Evolutionary conservation across 2,113 vertebrate genomes (phyloP).

Genomic region (Chiloscyllium plagiosum): DNA sequence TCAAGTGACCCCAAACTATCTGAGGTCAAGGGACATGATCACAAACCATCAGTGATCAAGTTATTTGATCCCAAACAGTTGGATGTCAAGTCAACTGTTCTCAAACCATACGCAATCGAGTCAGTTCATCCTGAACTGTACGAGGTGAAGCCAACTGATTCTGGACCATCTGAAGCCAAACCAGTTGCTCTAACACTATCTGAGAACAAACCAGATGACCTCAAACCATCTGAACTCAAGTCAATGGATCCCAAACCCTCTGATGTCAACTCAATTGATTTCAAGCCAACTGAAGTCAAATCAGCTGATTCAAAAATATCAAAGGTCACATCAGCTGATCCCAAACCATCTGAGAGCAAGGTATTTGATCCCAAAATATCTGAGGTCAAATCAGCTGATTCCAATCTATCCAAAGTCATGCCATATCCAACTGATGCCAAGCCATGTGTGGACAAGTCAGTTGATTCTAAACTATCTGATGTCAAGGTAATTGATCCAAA

Average conservation of each 20-base stretch:
- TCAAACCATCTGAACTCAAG: background rate
- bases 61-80: background rate
- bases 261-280: background rate
- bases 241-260: background rate
- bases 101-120: too few relatives aligned
- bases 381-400: background rate
- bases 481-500: background rate
- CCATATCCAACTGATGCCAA: background rate
- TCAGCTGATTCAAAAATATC: background rate
- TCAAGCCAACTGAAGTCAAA: background rate
- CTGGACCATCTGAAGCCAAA: background rate
- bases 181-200: background rate
- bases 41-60: background rate
- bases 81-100: background rate
- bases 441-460: background rate
- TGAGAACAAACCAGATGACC: background rate
- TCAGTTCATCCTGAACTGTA: background rate
- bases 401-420: background rate
- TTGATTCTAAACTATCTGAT: background rate
- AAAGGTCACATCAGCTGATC: background rate
- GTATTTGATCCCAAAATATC: background rate
- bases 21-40: background rate
- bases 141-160: background rate
- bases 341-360: background rate
- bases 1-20: background rate